Evolutionary conservation across 1,140 invertebrate species (phyloP).

Genomic region (Gerris buenoi): DNA sequence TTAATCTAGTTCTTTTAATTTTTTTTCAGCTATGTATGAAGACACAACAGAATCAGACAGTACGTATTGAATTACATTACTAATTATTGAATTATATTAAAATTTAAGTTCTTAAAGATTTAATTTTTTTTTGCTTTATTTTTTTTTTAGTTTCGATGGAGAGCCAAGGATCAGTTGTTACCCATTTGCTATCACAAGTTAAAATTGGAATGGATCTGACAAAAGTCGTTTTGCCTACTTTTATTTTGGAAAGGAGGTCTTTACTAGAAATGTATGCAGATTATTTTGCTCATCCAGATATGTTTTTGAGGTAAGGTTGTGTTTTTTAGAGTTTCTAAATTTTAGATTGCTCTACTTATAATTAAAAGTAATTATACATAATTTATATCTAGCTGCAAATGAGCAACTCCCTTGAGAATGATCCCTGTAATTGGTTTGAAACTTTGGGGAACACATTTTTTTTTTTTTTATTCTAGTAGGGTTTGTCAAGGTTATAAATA

Average conservation of each 20-base stretch:
- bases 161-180: constrained; percentile 85
- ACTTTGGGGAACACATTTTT: too few relatives aligned
- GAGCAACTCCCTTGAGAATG: too few relatives aligned
- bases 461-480: too few relatives aligned
- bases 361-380: too few relatives aligned
- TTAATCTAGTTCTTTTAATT: constrained; percentile 6
- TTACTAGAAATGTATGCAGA: constrained; percentile 95
- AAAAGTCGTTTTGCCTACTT: constrained; percentile 91
- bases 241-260: constrained; percentile 86
- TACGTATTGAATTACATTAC: constrained; percentile 14
- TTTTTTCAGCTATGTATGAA: constrained; percentile 24
- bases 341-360: too few relatives aligned
- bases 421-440: too few relatives aligned
- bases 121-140: too few relatives aligned
- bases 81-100: neutral
- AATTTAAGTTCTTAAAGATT: too few relatives aligned
- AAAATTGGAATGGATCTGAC: constrained; percentile 98
- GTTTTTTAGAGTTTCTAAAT: too few relatives aligned
- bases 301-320: constrained; percentile 88
- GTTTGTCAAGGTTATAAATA: too few relatives aligned
- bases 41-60: constrained; percentile 22
- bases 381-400: too few relatives aligned
- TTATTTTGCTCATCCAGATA: constrained; percentile 93
- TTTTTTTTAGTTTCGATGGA: constrained; percentile 44
- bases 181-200: constrained; percentile 85